phyloP scores from a whole-genome alignment of 2,888 invertebrate genomes.

The Meandrusa payeni region DNA sequence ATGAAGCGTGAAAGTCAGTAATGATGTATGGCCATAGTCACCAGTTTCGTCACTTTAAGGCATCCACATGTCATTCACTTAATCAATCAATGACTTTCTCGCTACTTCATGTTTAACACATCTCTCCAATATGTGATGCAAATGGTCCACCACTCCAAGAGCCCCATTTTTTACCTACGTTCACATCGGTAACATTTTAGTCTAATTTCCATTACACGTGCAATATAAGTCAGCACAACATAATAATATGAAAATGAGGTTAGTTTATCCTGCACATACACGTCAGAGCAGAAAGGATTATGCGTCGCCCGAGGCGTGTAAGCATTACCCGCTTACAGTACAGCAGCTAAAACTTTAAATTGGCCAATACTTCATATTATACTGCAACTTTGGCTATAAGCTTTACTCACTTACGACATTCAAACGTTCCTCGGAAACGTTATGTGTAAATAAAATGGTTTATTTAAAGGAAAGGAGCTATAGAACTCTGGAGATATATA shows the following conservation, averaged over 20 bases:
- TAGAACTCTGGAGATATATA: too few species aligned
- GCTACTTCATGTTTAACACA: too few species aligned
- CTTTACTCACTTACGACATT: constrained; percentile 19
- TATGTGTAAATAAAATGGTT: constrained; percentile 8
- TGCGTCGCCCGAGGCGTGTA: constrained; percentile 30
- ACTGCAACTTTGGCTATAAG: constrained; percentile 21
- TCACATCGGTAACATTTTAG: too few species aligned
- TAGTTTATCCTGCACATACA: constrained; percentile 28
- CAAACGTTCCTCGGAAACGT: constrained; percentile 19
- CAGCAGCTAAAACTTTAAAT: constrained; percentile 38
- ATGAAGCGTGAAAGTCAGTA: too few species aligned
- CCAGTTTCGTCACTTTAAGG: too few species aligned
- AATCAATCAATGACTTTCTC: too few species aligned
- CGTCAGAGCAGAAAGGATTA: constrained; percentile 29
- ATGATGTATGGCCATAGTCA: too few species aligned
- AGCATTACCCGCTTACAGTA: constrained; percentile 16
- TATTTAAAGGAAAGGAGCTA: constrained; percentile 1
- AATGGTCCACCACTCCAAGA: too few species aligned
- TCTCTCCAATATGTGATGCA: too few species aligned
- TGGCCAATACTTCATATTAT: constrained; percentile 34
- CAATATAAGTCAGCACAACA: constrained; percentile 25
- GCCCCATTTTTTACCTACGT: too few species aligned
- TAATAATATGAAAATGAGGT: constrained; percentile 31
- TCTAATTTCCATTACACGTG: neutral
- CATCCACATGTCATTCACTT: too few species aligned